Base-by-base conservation (phyloP, 2,888 invertebrate species). In the Limnephilus rhombicus region DNA sequence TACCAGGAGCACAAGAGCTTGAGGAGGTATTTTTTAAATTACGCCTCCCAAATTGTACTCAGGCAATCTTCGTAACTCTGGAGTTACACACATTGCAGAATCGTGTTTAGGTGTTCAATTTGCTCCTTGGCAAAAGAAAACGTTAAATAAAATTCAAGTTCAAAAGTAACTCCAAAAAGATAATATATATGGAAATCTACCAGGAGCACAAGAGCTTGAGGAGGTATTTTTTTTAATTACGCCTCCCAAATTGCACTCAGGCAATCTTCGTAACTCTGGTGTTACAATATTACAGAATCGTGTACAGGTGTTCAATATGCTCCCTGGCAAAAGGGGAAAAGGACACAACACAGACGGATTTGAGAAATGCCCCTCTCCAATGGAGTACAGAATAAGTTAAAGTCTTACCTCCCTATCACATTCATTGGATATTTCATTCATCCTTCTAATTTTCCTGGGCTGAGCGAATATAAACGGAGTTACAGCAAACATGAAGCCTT, bases 391-490 rank as follows among this genome's bases (percentile, higher is more conserved):
- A 31, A 29, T 31, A 13, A n/a, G 81, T 31, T 86, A 12, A n/a
- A 15, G 18, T 53, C 87, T 53, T 80, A 89, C 96, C 95, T 96
- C 96, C 93, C 95, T 95, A 34, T 96, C 96, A 93, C 96, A 96
- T 91, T 95, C 95, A 91, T 96, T 96, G 0, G 96, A 94, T 7
- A 96, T 96, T 15, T 94, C 94, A 92, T 95, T 95, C 96, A 96
- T 96, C 93, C 96, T 96, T 49, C 95, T 95, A 94, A 96, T 90
- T 94, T 96, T 96, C 94, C 96, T 96, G 93, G 95, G 95, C 93
- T 95, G 95, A 45, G 94, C 94, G 91, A 96, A 95, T 1, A 96
- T 95, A 9, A 96, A 94, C 0, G 96, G 96, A 34, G 95, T 94
- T 3, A 96, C 95, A 0, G 95, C 95, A 1, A 95, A 94, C 95